These are phyloP conservation scores for Ictidomys tridecemlineatus DNA, from an alignment of 2,113 vertebrate species.

Conservation along the genomic window DNA sequence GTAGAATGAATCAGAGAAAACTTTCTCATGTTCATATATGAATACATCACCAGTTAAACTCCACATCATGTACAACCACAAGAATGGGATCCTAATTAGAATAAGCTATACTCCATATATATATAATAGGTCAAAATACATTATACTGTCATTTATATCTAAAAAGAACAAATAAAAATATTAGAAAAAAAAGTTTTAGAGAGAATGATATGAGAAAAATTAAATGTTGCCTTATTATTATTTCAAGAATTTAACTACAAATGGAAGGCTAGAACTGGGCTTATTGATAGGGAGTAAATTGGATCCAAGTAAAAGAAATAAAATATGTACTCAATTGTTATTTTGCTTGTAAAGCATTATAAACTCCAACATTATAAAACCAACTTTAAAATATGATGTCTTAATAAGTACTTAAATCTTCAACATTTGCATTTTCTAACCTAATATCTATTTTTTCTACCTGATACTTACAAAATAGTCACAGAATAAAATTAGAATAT, in stretches of 20 bases:
- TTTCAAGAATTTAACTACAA: neutral
- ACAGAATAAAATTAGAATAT: slow-evolving; percentile 52
- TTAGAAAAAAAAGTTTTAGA: neutral
- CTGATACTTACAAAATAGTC: neutral
- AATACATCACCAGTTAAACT: no score
- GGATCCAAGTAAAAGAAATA: neutral
- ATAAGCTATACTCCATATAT: no score
- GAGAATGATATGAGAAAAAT: neutral
- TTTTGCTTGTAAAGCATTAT: neutral
- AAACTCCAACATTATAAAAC: neutral
- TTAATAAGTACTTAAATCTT: slow-evolving; percentile 40
- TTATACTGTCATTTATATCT: no score
- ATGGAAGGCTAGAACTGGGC: neutral
- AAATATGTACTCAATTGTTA: neutral
- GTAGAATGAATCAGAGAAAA: no score
- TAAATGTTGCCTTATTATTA: neutral
- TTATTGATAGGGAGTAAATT: neutral
- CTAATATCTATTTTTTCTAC: slow-evolving; percentile 1
- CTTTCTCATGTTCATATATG: no score
- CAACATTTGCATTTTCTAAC: neutral
- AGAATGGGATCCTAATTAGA: no score
- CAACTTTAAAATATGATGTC: slow-evolving; percentile 10
- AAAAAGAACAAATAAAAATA: no score
- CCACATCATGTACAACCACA: no score
- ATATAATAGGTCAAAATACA: no score